A percentile compares a stretch with the other conserved stretches of the same genome.
These are phyloP conservation scores for Platycnemis pennipes DNA, from an alignment of 2,888 invertebrate species.

Conservation along the genomic window DNA sequence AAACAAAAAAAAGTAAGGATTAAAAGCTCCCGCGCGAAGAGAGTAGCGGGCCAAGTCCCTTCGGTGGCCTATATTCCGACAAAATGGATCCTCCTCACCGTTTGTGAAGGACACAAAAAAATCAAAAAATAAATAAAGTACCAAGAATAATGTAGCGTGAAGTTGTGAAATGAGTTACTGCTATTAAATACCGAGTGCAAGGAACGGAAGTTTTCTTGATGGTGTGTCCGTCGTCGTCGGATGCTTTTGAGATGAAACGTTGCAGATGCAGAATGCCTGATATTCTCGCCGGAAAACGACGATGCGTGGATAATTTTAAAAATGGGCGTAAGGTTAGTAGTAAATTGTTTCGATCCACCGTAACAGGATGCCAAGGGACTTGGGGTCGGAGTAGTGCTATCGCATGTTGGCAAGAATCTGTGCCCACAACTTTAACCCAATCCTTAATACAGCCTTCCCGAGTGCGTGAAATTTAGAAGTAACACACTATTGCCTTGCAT, in stretches of 20 bases:
- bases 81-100: background rate
- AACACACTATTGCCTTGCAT: too few relatives aligned
- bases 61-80: background rate
- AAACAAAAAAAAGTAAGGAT: background rate
- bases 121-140: background rate
- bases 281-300: background rate
- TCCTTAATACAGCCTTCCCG: too few relatives aligned
- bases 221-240: background rate
- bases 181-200: background rate
- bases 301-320: too few relatives aligned
- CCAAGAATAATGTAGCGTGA: background rate
- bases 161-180: background rate
- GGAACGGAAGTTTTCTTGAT: background rate
- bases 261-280: background rate
- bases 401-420: too few relatives aligned
- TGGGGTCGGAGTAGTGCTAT: too few relatives aligned
- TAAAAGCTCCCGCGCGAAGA: background rate
- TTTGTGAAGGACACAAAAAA: background rate
- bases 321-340: too few relatives aligned
- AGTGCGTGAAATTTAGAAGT: too few relatives aligned
- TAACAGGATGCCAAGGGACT: too few relatives aligned
- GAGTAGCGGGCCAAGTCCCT: background rate
- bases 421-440: too few relatives aligned
- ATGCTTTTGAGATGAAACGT: background rate
- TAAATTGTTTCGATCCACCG: too few relatives aligned